Conservation (phyloP, 2,797 vertebrate species). For the Poecilia velifera region DNA sequence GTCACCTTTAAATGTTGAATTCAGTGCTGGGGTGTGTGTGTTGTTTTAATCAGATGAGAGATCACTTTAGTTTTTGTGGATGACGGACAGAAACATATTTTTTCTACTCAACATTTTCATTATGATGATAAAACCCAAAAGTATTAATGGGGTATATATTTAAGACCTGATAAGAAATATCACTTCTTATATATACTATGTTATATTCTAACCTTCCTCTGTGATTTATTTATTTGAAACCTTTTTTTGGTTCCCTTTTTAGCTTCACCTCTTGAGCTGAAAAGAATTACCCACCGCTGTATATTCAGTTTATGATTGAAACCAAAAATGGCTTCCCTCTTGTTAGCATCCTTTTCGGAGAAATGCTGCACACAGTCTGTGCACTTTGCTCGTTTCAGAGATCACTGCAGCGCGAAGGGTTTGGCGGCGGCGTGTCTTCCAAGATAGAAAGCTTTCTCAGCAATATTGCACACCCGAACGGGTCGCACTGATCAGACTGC, state of each 20-base stretch:
- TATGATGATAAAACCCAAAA: slow-evolving; percentile 57
- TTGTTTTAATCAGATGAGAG: slow-evolving; percentile 46
- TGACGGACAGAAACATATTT: slow-evolving; percentile 50
- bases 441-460: slow-evolving; percentile 59
- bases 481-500: slow-evolving; percentile 60
- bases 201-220: slow-evolving; percentile 64
- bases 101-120: slow-evolving; percentile 68
- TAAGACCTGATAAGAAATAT: slow-evolving; percentile 61
- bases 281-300: slow-evolving; percentile 35
- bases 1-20: slow-evolving; percentile 23
- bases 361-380: slow-evolving; percentile 30
- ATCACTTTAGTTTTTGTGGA: slow-evolving; percentile 60
- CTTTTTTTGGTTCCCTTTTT: slow-evolving; percentile 50
- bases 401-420: slow-evolving; percentile 29
- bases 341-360: slow-evolving; percentile 40
- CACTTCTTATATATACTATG: slow-evolving; percentile 57
- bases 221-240: slow-evolving; percentile 69
- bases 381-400: slow-evolving; percentile 63
- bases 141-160: slow-evolving; percentile 55
- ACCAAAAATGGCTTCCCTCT: slow-evolving; percentile 66
- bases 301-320: slow-evolving; percentile 59
- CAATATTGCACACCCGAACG: slow-evolving; percentile 71
- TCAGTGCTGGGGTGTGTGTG: slow-evolving; percentile 69
- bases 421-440: slow-evolving; percentile 70
- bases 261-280: slow-evolving; percentile 49